A percentile compares a stretch with the other conserved stretches of the same genome.
Evolutionary conservation across 2,797 vertebrate species (phyloP).

Genomic region (Martes flavigula): DNA sequence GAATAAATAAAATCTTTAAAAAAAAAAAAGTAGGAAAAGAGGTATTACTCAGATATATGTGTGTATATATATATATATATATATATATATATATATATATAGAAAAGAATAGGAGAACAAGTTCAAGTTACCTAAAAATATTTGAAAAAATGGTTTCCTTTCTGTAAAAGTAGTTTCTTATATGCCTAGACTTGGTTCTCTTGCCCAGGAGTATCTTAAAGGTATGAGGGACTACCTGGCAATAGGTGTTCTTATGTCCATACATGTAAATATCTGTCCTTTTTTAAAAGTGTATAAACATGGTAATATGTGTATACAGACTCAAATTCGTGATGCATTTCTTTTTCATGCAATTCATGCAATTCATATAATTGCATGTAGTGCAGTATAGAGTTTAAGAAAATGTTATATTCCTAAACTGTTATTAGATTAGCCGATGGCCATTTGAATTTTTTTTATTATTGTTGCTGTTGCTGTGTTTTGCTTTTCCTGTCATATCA

Average conservation of each 20-base stretch:
- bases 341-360: not conserved
- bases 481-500: conserved; percentile 53
- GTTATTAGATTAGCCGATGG: conserved; percentile 51
- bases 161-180: not conserved
- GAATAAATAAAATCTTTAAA: no score
- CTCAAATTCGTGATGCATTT: not conserved
- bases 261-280: not conserved
- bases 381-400: not conserved
- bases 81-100: no score
- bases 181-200: not conserved
- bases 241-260: not conserved
- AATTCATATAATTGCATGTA: not conserved
- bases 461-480: not conserved
- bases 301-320: not conserved
- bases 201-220: not conserved
- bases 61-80: not conserved
- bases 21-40: not conserved
- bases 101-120: not conserved
- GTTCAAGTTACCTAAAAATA: not conserved
- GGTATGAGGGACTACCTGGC: not conserved
- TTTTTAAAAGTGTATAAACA: not conserved
- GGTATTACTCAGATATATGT: not conserved
- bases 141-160: not conserved
- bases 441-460: conserved; percentile 15
- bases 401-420: conserved; percentile 19